Evolutionary conservation across 2,888 invertebrate genomes (phyloP), one percentile per base, ranked within the genome.

Genomic region (Tholera decimalis): DNA sequence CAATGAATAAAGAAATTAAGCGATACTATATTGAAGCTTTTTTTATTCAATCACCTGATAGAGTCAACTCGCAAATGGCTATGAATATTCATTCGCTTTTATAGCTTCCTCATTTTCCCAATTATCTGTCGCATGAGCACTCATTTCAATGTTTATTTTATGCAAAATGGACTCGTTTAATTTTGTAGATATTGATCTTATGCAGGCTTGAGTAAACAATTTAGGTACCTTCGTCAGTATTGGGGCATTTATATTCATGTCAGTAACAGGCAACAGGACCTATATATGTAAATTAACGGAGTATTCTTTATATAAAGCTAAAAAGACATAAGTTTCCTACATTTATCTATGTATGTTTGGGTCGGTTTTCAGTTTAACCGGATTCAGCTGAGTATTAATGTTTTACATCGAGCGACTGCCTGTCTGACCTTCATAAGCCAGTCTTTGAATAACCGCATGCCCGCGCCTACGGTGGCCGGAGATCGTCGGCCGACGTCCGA

Each of bases 101-200:
- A 83, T 80, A 67, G 79, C 72, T 85, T 85, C 86, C 85, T 86
- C 76, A 80, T 87, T 83, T 81, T 61, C 74, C 67, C 83, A 88
- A 87, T 86, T 85, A 88, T 77, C 73, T 65, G 73, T 50, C 58
- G 60, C 55, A 57, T 73, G 56, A 50, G 70, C 70, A 69, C 73
- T 76, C 33, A 56, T 51, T 72, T 51, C 55, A 57, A 72, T 74
- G 75, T 57, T 60, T 69, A 79, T 79, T 65, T 57, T 62, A 82
- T 82, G 60, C 57, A 79, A 57, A 65, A 64, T 64, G 20, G n/a
- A 53, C 44, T 54, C 46, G 18, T 64, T 74, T 35, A 60, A 53
- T 66, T 60, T 49, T 44, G 30, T 24, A 62, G 67, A 60, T 71
- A 62, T 47, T 63, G 47, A 66, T 66, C 55, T 56, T 47, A 51